Evolutionary conservation across 2,888 invertebrate species (phyloP), one percentile per base, ranked within the genome.

Genomic region (Helleia helle): DNA sequence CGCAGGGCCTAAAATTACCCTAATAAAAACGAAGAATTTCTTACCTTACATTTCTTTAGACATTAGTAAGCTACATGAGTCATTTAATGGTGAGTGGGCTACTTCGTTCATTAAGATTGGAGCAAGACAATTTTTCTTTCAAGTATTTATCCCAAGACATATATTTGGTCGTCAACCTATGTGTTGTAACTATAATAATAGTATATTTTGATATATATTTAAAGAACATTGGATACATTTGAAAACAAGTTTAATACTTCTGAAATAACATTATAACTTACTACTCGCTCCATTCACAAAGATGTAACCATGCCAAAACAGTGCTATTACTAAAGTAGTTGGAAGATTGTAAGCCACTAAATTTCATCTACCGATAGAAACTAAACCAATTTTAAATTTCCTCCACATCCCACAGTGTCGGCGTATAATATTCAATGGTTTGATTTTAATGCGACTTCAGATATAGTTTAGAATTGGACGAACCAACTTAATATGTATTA

Each of bases 401-500:
- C 25, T 24, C 31, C 22, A 28, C 22, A 22, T 38, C 13, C 36
- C 38, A 28, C 38, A 24, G 22, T 34, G 22, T 30, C 15, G 15
- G 9, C 22, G 39, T 30, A 24, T 15, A 39, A 30, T 30, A 39
- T 39, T 30, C 30, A 30, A 39, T 39, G 30, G 22, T 31, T 42
- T 39, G 18, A 40, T 44, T 36, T 40, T 38, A 36, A 38, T 29
- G 36, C 18, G 31, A 47, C 15, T 27, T 34, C 34, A 41, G 41
- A 41, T 40, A 43, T 38, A 40, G 40, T 34, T 44, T 39, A 38
- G 38, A 40, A 40, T 38, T 38, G 40, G 36, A 30, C 39, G 12
- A 26, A 25, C 22, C 29, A 43, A 42, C 31, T 43, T 24, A 34
- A 43, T 40, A 38, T 37, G 36, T 43, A 41, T 44, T 44, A 49